Evolutionary conservation across 2,113 vertebrate genomes (phyloP).

Genomic region (Tragelaphus scriptus): DNA sequence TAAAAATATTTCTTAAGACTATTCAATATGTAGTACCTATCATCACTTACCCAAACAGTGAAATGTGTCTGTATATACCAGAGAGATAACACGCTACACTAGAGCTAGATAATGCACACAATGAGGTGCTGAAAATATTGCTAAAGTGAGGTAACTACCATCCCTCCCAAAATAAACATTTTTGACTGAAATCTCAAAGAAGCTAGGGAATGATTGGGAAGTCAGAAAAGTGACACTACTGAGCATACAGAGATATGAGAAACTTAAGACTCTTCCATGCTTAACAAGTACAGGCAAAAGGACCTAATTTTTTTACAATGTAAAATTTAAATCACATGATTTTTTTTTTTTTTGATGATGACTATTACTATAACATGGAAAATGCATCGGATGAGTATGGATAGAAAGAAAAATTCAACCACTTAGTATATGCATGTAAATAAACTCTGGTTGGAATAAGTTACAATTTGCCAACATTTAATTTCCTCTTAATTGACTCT

Average conservation of each 20-base stretch:
- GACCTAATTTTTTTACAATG: not conserved
- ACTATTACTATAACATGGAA: not conserved
- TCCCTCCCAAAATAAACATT: not conserved
- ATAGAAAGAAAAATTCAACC: not conserved
- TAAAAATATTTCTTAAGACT: not conserved
- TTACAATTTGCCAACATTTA: too few species aligned
- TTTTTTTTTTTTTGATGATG: not conserved
- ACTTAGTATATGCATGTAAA: too few species aligned
- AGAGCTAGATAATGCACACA: not conserved
- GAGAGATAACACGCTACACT: not conserved
- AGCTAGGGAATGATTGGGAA: not conserved
- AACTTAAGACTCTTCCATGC: too few species aligned
- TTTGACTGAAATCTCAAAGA: not conserved
- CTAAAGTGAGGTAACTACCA: not conserved
- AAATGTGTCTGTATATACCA: accelerated
- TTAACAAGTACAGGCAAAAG: not conserved
- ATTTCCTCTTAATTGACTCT: not conserved
- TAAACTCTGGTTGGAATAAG: not conserved
- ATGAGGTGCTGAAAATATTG: not conserved
- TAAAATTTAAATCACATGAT: not conserved
- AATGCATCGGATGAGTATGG: not conserved
- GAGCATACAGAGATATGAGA: too few species aligned
- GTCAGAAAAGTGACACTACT: not conserved
- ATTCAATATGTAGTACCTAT: not conserved
- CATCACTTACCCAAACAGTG: accelerated